These are phyloP conservation scores for Dasysyrphus albostriatus DNA, from an alignment of 2,888 invertebrate genomes.

Conservation along the genomic window DNA sequence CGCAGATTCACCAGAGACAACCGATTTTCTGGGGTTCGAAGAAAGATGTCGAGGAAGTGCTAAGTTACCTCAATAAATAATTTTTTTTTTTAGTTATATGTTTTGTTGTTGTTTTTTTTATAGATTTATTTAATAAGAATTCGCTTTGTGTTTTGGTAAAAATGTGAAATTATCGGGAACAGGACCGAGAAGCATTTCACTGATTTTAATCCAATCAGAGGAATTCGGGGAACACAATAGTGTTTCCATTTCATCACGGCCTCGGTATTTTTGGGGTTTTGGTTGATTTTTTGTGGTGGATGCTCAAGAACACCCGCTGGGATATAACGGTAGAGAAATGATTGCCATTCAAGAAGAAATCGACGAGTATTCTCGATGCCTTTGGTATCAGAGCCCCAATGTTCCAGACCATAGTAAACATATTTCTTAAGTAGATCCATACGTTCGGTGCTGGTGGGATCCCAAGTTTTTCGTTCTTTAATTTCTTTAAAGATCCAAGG, in stretches of 20 bases:
- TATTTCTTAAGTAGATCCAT: slow-evolving; percentile 95
- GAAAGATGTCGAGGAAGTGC: slow-evolving; percentile 94
- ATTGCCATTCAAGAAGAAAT: slow-evolving; percentile 97
- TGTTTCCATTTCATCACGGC: slow-evolving; percentile 95
- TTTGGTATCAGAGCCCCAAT: slow-evolving; percentile 98
- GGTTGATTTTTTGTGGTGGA: slow-evolving; percentile 97
- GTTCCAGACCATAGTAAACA: slow-evolving; percentile 96
- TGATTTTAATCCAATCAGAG: slow-evolving; percentile 96
- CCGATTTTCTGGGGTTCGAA: slow-evolving; percentile 97
- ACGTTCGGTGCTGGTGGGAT: slow-evolving; percentile 94
- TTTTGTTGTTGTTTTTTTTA: slow-evolving; percentile 36
- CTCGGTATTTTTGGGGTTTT: slow-evolving; percentile 93
- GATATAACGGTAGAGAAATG: slow-evolving; percentile 96
- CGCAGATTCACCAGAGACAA: slow-evolving; percentile 93
- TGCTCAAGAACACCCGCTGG: slow-evolving; percentile 95
- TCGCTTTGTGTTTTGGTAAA: slow-evolving; percentile 99
- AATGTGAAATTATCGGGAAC: slow-evolving; percentile 96
- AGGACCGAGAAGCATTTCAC: slow-evolving; percentile 97
- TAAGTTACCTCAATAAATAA: slow-evolving; percentile 85
- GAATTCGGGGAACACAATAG: slow-evolving; percentile 93
- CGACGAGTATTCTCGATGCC: slow-evolving; percentile 96
- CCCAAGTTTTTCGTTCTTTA: slow-evolving; percentile 94
- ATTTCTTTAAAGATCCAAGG: slow-evolving; percentile 99
- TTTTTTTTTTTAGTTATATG: neutral
- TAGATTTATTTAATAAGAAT: slow-evolving; percentile 87